phyloP scores from a whole-genome alignment of 1,140 invertebrate genomes.

The Harlomillsia oculata region DNA sequence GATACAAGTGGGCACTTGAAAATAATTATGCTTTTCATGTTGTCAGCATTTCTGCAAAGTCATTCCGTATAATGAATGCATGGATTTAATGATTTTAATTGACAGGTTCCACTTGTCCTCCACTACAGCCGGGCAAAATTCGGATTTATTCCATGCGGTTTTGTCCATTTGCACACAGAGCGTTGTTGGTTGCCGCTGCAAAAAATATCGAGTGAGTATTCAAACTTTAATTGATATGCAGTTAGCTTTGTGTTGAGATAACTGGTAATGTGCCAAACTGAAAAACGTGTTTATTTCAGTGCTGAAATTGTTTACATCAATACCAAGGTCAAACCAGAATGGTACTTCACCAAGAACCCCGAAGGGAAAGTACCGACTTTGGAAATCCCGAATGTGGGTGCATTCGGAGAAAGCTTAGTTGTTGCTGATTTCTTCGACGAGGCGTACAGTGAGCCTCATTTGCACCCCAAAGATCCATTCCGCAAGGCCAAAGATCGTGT shows the following conservation, averaged over 20 bases:
- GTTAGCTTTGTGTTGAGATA: background rate
- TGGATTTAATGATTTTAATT: too few relatives aligned
- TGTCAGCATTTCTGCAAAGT: background rate
- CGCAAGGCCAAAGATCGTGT: constrained; percentile 44
- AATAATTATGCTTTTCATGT: background rate
- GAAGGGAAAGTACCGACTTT: constrained; percentile 50
- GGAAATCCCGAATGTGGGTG: constrained; percentile 37
- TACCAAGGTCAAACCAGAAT: constrained; percentile 50
- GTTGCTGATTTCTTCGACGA: constrained; percentile 50
- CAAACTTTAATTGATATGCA: background rate
- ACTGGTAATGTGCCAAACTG: background rate
- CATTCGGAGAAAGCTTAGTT: constrained; percentile 43
- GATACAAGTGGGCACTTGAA: background rate
- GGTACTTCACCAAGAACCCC: constrained; percentile 51
- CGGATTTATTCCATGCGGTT: constrained; percentile 80
- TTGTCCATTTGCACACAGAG: constrained; percentile 78
- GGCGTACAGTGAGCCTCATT: constrained; percentile 43
- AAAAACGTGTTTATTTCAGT: constrained; percentile 4
- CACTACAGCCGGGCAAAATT: constrained; percentile 53
- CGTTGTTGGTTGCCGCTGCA: constrained; percentile 66
- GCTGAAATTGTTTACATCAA: constrained; percentile 52
- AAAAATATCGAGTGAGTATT: constrained; percentile 66
- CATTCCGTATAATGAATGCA: background rate
- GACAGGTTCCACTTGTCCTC: constrained; percentile 53
- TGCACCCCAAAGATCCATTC: constrained; percentile 44